A percentile compares a stretch with the other conserved stretches of the same genome.
These are phyloP conservation scores for Gambusia holbrooki DNA, from an alignment of 2,113 vertebrate genomes.

Conservation along the genomic window DNA sequence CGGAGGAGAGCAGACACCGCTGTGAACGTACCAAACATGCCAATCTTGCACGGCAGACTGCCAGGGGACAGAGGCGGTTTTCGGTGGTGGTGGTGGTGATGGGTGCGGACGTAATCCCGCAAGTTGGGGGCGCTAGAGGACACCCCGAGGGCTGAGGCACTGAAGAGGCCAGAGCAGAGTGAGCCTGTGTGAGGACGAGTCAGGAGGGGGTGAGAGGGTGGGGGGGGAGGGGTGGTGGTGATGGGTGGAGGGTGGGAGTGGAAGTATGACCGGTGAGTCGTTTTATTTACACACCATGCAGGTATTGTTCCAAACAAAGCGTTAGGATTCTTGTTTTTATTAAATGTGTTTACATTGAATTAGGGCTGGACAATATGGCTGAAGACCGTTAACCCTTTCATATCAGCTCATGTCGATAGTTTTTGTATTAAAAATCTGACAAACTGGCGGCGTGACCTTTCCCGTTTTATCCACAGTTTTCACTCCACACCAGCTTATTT, in stretches of 20 bases:
- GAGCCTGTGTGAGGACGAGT: conserved; percentile 85
- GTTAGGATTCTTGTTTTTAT: neutral
- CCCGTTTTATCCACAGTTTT: too few relatives aligned
- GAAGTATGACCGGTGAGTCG: neutral
- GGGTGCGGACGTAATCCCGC: conserved; percentile 93
- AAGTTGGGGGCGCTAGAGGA: conserved; percentile 98
- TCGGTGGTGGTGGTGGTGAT: conserved; percentile 83
- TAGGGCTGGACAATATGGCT: too few relatives aligned
- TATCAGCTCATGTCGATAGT: too few relatives aligned
- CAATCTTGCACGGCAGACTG: conserved; percentile 86
- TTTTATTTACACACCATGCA: conserved; percentile 80
- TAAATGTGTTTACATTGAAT: conserved; percentile 6
- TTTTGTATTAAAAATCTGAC: too few relatives aligned
- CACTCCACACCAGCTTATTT: too few relatives aligned
- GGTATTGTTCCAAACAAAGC: conserved; percentile 46
- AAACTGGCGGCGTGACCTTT: too few relatives aligned
- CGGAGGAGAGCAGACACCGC: conserved; percentile 14
- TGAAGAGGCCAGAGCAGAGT: conserved; percentile 96
- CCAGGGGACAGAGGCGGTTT: conserved; percentile 89
- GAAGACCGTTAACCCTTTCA: too few relatives aligned
- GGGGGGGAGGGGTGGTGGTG: neutral
- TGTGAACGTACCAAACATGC: conserved; percentile 89
- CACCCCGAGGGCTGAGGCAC: conserved; percentile 93
- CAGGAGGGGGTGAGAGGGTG: neutral
- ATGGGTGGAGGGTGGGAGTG: conserved; percentile 11